Evolutionary conservation across 2,888 invertebrate genomes (phyloP).

Genomic region (Scaeva pyrastri): DNA sequence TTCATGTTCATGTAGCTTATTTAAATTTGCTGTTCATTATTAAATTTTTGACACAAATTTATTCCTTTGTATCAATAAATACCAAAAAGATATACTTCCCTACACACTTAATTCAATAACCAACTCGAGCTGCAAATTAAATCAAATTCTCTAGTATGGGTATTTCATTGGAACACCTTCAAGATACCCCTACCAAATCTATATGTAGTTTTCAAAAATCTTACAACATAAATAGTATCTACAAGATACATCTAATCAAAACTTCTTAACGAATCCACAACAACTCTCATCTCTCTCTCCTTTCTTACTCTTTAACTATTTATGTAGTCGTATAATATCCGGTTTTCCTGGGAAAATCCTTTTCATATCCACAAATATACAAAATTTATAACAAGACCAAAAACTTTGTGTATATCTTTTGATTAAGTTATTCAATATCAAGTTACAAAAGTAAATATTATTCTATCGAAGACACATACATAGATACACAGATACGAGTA

Average conservation of each 20-base stretch:
- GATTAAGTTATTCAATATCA: constrained; percentile 37
- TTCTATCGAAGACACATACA: not conserved
- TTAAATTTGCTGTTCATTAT: too few relatives aligned
- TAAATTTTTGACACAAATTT: too few relatives aligned
- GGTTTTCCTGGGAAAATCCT: constrained; percentile 18
- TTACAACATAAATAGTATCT: too few relatives aligned
- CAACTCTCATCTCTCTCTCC: not conserved
- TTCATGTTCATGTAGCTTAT: too few relatives aligned
- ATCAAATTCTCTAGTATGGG: too few relatives aligned
- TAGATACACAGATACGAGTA: not conserved
- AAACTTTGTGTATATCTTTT: constrained; percentile 25
- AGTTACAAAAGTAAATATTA: constrained; percentile 41
- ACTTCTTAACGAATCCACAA: constrained; percentile 8
- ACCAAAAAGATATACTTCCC: too few relatives aligned
- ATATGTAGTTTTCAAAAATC: too few relatives aligned
- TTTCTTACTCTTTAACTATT: not conserved
- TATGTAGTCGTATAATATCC: not conserved
- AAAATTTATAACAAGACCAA: not conserved
- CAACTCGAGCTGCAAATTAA: too few relatives aligned
- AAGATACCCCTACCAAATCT: too few relatives aligned
- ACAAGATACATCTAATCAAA: not conserved
- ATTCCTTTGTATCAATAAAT: too few relatives aligned
- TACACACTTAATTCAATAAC: too few relatives aligned
- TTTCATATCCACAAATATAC: not conserved
- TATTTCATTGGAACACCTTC: too few relatives aligned